Conservation (phyloP, 2,113 vertebrate species). For the Glaucomys volans region DNA sequence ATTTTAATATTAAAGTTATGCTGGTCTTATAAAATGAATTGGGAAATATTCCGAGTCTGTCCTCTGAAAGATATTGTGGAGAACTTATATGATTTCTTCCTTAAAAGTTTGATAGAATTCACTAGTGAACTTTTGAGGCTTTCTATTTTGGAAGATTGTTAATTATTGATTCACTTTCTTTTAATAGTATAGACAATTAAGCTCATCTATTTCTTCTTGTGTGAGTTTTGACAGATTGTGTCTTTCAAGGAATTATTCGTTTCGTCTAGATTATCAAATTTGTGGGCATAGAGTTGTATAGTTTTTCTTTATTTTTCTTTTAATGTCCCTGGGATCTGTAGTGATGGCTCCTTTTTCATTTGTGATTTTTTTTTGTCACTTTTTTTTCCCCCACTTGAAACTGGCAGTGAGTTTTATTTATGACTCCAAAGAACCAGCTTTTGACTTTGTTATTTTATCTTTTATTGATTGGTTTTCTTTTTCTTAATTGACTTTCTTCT, state of each 20-base stretch:
- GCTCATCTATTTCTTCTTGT: background rate
- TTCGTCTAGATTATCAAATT: background rate
- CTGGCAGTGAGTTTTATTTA: background rate
- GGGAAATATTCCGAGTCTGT: background rate
- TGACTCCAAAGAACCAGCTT: background rate
- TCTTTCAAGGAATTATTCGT: background rate
- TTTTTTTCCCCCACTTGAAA: background rate
- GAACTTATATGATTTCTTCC: background rate
- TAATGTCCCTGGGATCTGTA: background rate
- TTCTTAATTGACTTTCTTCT: background rate
- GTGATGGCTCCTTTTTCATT: background rate
- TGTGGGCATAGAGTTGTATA: background rate
- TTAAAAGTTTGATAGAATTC: background rate
- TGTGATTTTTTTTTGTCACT: background rate
- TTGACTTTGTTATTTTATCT: constrained; percentile 21
- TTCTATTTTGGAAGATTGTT: background rate
- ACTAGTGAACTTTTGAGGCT: background rate
- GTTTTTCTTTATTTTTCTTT: background rate
- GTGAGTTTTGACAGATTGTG: background rate
- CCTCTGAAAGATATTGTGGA: background rate
- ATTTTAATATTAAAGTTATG: background rate
- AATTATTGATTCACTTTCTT: background rate
- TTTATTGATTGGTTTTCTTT: constrained; percentile 30
- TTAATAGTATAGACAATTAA: background rate
- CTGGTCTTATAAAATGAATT: background rate